Evolutionary conservation across 2,797 vertebrate species (phyloP), one percentile per base, ranked within the genome.

Genomic region (Nannoperca australis): DNA sequence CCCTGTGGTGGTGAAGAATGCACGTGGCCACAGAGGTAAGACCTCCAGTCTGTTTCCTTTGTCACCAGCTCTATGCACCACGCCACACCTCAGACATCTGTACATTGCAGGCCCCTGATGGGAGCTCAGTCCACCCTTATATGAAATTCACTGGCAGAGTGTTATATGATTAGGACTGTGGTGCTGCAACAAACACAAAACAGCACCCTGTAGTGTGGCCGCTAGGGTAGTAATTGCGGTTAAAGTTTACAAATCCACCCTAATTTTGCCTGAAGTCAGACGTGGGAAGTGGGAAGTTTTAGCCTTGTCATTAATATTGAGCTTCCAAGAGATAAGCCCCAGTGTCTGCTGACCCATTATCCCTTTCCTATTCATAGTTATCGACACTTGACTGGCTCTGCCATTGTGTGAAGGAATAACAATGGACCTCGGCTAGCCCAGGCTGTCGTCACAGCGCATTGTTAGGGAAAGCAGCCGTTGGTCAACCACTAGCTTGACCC

Each of bases 1-100:
- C 91, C 97, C 97, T 0, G 96, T 98, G 27, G 97, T 98, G 91
- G 97, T 98, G 92, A 98, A 98, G 95, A 98, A 97, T 22, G 97
- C 97, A 40, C 96, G 97, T 45, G 97, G 97, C 78, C 96, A 98
- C 91, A 94, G 96, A 95, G 97, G 97, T 98, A 88, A 94, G 94
- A 60, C n/a, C 1, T 14, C 22, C 15, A n/a, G 30, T 58, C 15
- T 7, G 12, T 65, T 63, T 72, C n/a, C 24, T 15, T 27, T 36
- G 30, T 70, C 32, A 51, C 34, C 36, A 38, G 44, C 36, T 70
- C 24, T 36, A 4, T 30, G 78, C 45, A 55, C 63, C 7, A 44
- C 42, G 22, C 63, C 49, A 27, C 72, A 47, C 50, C 66, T 69
- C 14, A 62, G 51, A 65, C 61, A 45, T 22, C 27, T 44, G 18